A percentile compares a stretch with the other conserved stretches of the same genome.
Evolutionary conservation across 1,140 invertebrate species (phyloP).

Genomic region (Ptiloglossa arizonensis): DNA sequence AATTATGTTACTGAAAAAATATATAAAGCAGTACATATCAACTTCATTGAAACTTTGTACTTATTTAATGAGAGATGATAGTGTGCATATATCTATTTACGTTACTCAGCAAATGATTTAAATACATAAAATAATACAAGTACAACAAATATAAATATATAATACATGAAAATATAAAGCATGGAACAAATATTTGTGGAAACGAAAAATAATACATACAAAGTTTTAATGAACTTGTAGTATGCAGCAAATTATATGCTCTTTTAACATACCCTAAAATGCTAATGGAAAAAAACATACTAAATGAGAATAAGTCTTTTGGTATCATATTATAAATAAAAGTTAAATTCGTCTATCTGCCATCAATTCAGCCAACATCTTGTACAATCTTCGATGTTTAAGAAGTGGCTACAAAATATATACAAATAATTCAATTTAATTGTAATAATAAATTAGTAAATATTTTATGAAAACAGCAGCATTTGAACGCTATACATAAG

Average conservation of each 20-base stretch:
- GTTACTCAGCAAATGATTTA: background rate
- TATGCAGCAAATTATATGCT: constrained; percentile 13
- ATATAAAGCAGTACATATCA: constrained; percentile 15
- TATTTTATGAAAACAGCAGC: background rate
- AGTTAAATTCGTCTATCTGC: background rate
- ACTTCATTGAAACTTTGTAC: constrained; percentile 56
- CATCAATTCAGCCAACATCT: constrained; percentile 19
- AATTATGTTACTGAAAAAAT: constrained; percentile 21
- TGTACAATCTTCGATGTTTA: constrained; percentile 13
- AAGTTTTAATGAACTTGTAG: constrained; percentile 21
- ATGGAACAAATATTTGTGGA: background rate
- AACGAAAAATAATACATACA: constrained; percentile 10
- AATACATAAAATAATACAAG: constrained; percentile 25
- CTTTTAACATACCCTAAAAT: constrained; percentile 7
- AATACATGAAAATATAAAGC: background rate
- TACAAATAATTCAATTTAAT: background rate
- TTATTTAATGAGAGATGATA: constrained; percentile 9
- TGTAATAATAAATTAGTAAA: constrained; percentile 21
- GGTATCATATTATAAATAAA: constrained; percentile 35
- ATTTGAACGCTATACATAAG: background rate
- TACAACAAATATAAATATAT: constrained; percentile 29
- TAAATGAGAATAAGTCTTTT: constrained; percentile 44
- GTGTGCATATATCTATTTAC: background rate
- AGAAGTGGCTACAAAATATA: constrained; percentile 20
- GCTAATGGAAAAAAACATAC: constrained; percentile 32